Evolutionary conservation across 2,888 invertebrate species (phyloP), one percentile per base, ranked within the genome.

Genomic region (Aricia artaxerxes): DNA sequence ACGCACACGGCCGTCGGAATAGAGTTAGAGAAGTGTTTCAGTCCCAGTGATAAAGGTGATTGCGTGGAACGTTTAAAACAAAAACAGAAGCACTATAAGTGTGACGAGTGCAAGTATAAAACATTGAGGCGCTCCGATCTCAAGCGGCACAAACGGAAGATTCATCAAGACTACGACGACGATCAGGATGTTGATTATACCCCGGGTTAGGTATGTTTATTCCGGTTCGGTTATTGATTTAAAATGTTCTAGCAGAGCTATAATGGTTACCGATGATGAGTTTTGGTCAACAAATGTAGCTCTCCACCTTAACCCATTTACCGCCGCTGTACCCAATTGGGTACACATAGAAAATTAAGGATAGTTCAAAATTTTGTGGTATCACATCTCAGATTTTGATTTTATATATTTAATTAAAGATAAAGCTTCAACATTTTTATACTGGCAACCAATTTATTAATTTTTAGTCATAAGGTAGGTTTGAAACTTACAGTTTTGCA

Each of bases 111-210:
- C 60, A 69, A 69, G 0, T 91, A 90, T 78, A 79, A 78, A 0
- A 88, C 89, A 0, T 85, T 84, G 0, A 83, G 88, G n/a, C 79
- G 81, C 6, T 82, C 84, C 0, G 90, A 90, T 64, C 38, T 91
- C 81, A 87, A 81, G 4, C 77, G 88, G 73, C 92, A 91, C 44
- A 73, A 61, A 77, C 1, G 44, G 4, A 83, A 84, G 11, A 80
- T 80, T n/a, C 88, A 88, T 73, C 76, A 64, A 1, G 81, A 80
- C 6, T 35, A 5, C 1, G 83, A 79, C 0, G 79, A 73, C 0
- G 82, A 81, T 1, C 85, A 83, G 2, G 81, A 80, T 69, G 79
- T 72, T 0, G 81, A 82, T 11, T 81, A 81, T 44, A 35, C 75
- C 5, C 79, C 79, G 16, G 24, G 73, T 35, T 61, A 79, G 49